Conservation (phyloP, 2,113 vertebrate species). For the Mus pahari region DNA sequence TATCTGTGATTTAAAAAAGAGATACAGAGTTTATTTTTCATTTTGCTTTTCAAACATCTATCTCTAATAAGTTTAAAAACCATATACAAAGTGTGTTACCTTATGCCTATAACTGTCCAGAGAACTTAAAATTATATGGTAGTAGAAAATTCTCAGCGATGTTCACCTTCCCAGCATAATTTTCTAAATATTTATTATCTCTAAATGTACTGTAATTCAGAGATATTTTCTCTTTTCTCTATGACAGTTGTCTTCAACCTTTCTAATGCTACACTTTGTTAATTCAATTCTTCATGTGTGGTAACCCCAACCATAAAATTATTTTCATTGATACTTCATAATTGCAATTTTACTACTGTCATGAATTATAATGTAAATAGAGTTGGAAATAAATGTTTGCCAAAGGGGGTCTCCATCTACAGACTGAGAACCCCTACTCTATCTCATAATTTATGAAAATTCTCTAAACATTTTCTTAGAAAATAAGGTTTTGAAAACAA, state of each 20-base stretch:
- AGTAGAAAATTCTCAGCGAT: background rate
- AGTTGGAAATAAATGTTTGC: background rate
- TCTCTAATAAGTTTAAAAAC: background rate
- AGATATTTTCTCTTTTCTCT: background rate
- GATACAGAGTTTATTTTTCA: background rate
- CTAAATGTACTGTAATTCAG: background rate
- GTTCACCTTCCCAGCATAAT: background rate
- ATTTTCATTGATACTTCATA: background rate
- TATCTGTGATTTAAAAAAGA: background rate
- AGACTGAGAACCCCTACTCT: background rate
- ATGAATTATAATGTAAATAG: background rate
- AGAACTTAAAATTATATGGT: background rate
- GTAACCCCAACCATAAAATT: background rate
- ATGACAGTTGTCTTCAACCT: background rate
- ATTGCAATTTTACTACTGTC: background rate
- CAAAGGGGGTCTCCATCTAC: background rate
- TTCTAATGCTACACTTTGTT: background rate
- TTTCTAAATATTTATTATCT: background rate
- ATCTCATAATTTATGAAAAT: background rate
- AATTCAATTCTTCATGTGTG: background rate
- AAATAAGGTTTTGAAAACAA: background rate
- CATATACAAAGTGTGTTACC: fast-evolving
- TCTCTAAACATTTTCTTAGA: background rate
- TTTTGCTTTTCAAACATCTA: background rate
- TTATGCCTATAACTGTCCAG: background rate